Evolutionary conservation across 2,113 vertebrate genomes (phyloP), one percentile per base, ranked within the genome.

Genomic region (Pterocles orientalis): DNA sequence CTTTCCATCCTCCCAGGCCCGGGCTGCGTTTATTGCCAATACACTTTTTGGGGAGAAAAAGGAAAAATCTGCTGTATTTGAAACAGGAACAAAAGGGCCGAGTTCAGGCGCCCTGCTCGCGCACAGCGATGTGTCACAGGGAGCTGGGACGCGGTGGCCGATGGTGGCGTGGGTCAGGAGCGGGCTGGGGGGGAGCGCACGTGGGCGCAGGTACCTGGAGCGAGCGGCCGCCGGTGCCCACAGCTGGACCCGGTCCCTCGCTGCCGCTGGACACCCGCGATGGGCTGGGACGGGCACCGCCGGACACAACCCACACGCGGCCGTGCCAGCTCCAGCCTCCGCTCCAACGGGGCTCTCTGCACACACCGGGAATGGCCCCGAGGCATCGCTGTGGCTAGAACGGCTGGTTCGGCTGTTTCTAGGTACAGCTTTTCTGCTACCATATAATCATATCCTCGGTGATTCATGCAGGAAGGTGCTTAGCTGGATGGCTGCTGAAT

Each of bases 61-160:
- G 45, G 7, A 28, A 85, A 61, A 61, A 19, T 13, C 31, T 17
- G 20, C 8, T 24, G 33, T 21, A 28, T 18, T 48, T 51, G 53
- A 54, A 80, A 82, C 1, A 24, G 72, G 56, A 68, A 29, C 3
- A 4, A 9, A 62, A 45, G 53, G n/a, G 47, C 33, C 18, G 26
- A 1, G 31, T 16, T n/a, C 54, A 39, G 69, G 50, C 28, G 4
- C 39, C 34, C 3, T 26, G 89, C 68, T 76, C 39, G 3, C 6
- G 5, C 15, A 0, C 0, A 48, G 43, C 18, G 3, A 9, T 4
- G 1, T 0, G 5, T 7, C 34, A 3, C 53, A 4, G n/a, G 34
- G 11, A 45, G 66, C 1, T n/a, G 70, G 58, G 51, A 65, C 1
- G 12, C 14, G 53, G 53, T 2, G 36, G 33, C 14, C 13, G 68